Base-by-base conservation (phyloP, 1,140 invertebrate genomes). In the Panonychus citri region DNA sequence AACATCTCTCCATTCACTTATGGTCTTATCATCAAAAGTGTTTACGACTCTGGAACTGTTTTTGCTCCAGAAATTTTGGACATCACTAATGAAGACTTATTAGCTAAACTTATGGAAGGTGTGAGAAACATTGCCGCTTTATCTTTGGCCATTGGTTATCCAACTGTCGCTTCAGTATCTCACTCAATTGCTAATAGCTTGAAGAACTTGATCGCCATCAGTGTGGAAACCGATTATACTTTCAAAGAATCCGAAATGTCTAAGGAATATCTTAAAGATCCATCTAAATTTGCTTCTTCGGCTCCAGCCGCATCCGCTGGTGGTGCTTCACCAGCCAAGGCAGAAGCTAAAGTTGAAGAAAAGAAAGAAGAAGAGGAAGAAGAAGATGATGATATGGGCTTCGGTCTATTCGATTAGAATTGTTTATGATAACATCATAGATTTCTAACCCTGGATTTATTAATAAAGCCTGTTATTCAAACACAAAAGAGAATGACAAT, bases 1-100 rank as follows among this genome's bases (percentile, higher is more conserved):
- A 95, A 95, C 76, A 95, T 99, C 69, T 96, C 89, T 70, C 95
- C 95, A 37, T 99, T 99, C 75, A 91, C 89, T 40, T 99, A 99
- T 67, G 94, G 95, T 76, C 77, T 99, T 62, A 72, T 85, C 19
- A 86, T 99, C 56, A 69, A 60, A 17, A 67, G 74, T 79, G 91
- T 99, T 1, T 99, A 97, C 66, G 94, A 99, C 70, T 93, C 89
- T 65, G 94, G 95, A 57, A 94, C 90, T 61, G 83, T 96, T 65
- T 98, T 97, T 70, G 83, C 85, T 12, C 94, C 94, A 7, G 82
- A 82, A 59, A 91, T 99, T 66, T 74, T 99, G 61, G 94, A 99
- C 73, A 96, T 99, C 70, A 97, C 93, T 64, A 84, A 87, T 34
- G 90, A 95, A 69, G 91, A 97, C 71, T 72, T 99, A 21, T 76